Evolutionary conservation across 1,140 invertebrate species (phyloP), one percentile per base, ranked within the genome.

Genomic region (Formica exsecta): DNA sequence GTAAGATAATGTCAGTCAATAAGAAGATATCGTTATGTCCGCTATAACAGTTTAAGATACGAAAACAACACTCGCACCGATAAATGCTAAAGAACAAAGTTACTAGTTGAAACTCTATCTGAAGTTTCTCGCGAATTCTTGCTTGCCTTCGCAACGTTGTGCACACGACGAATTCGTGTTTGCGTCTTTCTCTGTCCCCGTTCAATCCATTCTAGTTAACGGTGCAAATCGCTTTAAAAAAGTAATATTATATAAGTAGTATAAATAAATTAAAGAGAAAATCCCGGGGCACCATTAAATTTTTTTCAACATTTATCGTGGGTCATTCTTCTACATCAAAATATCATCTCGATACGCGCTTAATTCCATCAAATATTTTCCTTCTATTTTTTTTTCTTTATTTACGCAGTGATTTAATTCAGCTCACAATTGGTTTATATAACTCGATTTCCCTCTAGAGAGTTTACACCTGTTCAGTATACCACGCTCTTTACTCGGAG

Each of bases 51-150:
- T 73, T 83, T 59, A 61, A 73, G 22, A 80, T 48, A 70, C 16
- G 68, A 36, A 13, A 73, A 61, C 54, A 74, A 59, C 73, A 48
- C 38, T 71, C 68, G 54, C 68, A 54, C 38, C 57, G 79, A 71
- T 73, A 61, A 48, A 74, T 62, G 79, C 51, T 51, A 61, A 22
- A 38, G 54, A 74, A 81, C 51, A 32, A 73, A 81, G 38, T 83
- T 44, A 54, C 51, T 41, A 57, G 79, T 62, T 48, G 66, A 74
- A 83, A 73, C 68, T 83, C 25, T 38, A 41, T 51, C n/a, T 13
- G 11, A 61, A 80, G 77, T 80, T 80, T 80, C 77, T 57, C 77
- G 77, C 65, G 79, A 74, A 83, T 80, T 36, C 65, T 57, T 70
- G 68, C 25, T 41, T 36, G 51, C 66, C 38, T 38, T 77, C 4